Evolutionary conservation across 2,113 vertebrate species (phyloP).

Genomic region (Paraplagusia blochii): DNA sequence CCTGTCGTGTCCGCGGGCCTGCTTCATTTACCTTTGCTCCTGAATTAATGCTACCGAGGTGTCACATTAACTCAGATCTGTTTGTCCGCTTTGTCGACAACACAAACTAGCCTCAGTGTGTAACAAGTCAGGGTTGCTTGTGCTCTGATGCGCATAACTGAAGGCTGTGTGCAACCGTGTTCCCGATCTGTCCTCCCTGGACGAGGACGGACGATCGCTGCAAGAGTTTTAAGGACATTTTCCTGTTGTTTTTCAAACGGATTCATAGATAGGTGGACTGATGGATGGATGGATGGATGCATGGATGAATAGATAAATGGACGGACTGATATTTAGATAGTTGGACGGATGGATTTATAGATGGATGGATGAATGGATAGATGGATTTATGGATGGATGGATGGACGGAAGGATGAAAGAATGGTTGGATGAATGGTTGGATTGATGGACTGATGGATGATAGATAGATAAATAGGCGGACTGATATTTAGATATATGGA

Average conservation of each 20-base stretch:
- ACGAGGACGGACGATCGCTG: slow-evolving; percentile 14
- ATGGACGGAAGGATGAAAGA: no score
- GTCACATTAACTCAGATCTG: slow-evolving; percentile 73
- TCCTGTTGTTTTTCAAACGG: slow-evolving; percentile 4
- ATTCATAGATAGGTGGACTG: no score
- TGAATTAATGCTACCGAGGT: slow-evolving; percentile 76
- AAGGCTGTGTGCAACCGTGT: slow-evolving; percentile 33
- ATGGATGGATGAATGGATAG: no score
- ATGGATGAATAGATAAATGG: no score
- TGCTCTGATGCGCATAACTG: slow-evolving; percentile 40
- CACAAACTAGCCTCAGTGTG: slow-evolving; percentile 54
- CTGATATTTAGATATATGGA: no score
- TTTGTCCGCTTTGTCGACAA: slow-evolving; percentile 57
- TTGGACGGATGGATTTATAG: no score
- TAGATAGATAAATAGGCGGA: no score
- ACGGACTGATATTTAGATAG: no score
- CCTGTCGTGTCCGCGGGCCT: slow-evolving; percentile 60
- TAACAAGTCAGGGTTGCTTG: slow-evolving; percentile 45
- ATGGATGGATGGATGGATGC: no score
- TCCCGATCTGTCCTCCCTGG: slow-evolving; percentile 13
- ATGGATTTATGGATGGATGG: no score
- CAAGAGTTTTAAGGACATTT: slow-evolving; percentile 17
- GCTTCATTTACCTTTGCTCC: slow-evolving; percentile 73
- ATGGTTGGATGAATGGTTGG: no score
- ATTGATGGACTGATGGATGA: no score